Percentiles rank a stretch among this genome's conserved stretches.
phyloP scores from a whole-genome alignment of 2,113 vertebrate genomes.

The Scartelaos histophorus region DNA sequence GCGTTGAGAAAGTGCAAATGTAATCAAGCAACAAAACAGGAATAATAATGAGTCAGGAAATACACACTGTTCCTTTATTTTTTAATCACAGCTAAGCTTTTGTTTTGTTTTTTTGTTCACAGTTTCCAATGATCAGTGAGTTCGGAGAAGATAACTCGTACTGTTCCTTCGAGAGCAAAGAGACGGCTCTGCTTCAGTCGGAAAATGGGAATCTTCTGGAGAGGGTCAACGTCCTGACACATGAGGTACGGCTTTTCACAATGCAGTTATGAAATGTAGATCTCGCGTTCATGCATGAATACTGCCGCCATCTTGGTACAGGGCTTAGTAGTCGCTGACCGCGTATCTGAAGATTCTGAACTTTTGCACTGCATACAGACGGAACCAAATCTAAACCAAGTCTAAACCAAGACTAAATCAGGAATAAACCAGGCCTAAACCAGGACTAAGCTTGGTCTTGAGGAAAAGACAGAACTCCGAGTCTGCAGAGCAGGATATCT shows the following conservation, averaged over 20 bases:
- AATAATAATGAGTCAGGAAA: neutral
- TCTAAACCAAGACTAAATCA: too few relatives aligned
- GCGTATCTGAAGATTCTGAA: too few relatives aligned
- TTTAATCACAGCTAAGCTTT: neutral
- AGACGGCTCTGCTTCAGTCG: slow-evolving; percentile 89
- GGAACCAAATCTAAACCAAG: too few relatives aligned
- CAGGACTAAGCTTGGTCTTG: too few relatives aligned
- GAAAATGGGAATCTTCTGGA: slow-evolving; percentile 92
- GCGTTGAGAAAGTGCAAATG: neutral
- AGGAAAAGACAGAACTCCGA: too few relatives aligned
- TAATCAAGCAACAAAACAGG: slow-evolving; percentile 11
- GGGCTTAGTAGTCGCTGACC: too few relatives aligned
- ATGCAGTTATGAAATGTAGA: too few relatives aligned
- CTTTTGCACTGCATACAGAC: too few relatives aligned
- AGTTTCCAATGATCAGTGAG: slow-evolving; percentile 93
- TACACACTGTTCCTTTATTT: neutral
- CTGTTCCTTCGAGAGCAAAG: slow-evolving; percentile 88
- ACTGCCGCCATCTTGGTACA: too few relatives aligned
- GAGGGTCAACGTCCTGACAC: slow-evolving; percentile 90
- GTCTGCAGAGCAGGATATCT: too few relatives aligned
- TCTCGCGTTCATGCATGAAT: too few relatives aligned
- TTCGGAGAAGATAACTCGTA: slow-evolving; percentile 89
- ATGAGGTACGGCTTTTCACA: slow-evolving; percentile 79
- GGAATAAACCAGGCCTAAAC: too few relatives aligned
- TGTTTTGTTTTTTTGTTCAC: neutral